These are phyloP conservation scores for Abrostola tripartita DNA, from an alignment of 2,888 invertebrate species.

Conservation along the genomic window DNA sequence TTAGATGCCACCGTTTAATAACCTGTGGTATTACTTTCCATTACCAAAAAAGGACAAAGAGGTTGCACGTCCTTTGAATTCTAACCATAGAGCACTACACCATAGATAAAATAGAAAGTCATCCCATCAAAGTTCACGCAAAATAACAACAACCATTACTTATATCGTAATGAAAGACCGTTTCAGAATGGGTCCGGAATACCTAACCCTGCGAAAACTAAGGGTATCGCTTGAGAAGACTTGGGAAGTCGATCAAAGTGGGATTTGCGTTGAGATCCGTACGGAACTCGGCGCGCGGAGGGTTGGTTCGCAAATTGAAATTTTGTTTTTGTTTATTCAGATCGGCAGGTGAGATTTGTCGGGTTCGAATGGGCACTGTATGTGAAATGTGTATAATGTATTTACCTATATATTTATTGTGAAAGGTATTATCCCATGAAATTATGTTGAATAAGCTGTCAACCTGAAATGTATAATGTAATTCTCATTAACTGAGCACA, in stretches of 20 bases:
- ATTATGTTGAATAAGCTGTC: not conserved
- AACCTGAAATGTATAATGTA: not conserved
- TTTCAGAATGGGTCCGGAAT: slow-evolving; percentile 65
- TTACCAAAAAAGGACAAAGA: not conserved
- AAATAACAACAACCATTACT: slow-evolving; percentile 21
- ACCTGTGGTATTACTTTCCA: too few relatives aligned
- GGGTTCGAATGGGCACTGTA: slow-evolving; percentile 52
- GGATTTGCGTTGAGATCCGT: slow-evolving; percentile 78
- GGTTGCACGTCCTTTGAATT: slow-evolving; percentile 20
- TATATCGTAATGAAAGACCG: slow-evolving; percentile 57
- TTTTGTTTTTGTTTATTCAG: slow-evolving; percentile 80
- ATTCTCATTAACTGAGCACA: not conserved
- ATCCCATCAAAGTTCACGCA: slow-evolving; percentile 11
- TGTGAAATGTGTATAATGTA: slow-evolving; percentile 42
- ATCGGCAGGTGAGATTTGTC: slow-evolving; percentile 71
- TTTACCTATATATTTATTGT: slow-evolving; percentile 7
- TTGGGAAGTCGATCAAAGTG: slow-evolving; percentile 82
- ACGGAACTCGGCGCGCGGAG: slow-evolving; percentile 57
- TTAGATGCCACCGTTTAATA: too few relatives aligned
- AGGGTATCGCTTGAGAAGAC: slow-evolving; percentile 64
- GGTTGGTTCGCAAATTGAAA: slow-evolving; percentile 78
- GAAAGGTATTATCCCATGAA: slow-evolving; percentile 7
- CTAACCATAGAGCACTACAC: slow-evolving; percentile 6
- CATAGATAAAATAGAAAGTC: slow-evolving; percentile 29
- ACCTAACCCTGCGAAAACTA: slow-evolving; percentile 70